Base-by-base conservation (phyloP, 2,888 invertebrate genomes). In the Ophion obscuratus region DNA sequence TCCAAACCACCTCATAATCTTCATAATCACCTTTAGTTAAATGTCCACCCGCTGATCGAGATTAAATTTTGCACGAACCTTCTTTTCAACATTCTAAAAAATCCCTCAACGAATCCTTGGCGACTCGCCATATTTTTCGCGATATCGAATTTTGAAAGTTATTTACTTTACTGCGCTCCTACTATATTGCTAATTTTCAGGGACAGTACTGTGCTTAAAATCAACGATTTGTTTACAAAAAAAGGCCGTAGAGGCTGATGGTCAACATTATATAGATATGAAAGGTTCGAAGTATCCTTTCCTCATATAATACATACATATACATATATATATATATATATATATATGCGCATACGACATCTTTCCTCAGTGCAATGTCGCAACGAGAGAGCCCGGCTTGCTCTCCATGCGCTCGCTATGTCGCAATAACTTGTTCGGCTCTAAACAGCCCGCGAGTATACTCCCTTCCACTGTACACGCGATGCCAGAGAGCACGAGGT, bases 381-480 rank as follows among this genome's bases (percentile, higher is more conserved):
- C 81, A 86, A 86, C 81, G 77, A 86, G 64, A 86, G 83, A 86
- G 81, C 59, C 73, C 79, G 20, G 80, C 77, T 44, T 81, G 83
- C 78, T 83, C 77, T 81, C 81, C 44, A 76, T 83, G 85, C 76
- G 76, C 78, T 77, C 64, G 31, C 59, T 66, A 68, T 86, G 81
- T 86, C 83, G 86, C 78, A 86, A 86, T 86, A 81, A 86, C 81
- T 74, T 78, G 67, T 78, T 83, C 83, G 74, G 74, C 73, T 83
- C 83, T 82, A 85, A 85, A 80, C 85, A 80, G 71, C 77, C 57
- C 36, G 79, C 57, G 44, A 83, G 44, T 68, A 24, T 14, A 17
- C 17, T 59, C 71, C 68, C 70, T 57, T 66, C 66, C 44, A 68
- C 76, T 9, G 36, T 53, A 17, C 44, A 59, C 61, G 73, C 57